Evolutionary conservation across 2,797 vertebrate genomes (phyloP), one percentile per base, ranked within the genome.

Genomic region (Enteromius trimaculatus): DNA sequence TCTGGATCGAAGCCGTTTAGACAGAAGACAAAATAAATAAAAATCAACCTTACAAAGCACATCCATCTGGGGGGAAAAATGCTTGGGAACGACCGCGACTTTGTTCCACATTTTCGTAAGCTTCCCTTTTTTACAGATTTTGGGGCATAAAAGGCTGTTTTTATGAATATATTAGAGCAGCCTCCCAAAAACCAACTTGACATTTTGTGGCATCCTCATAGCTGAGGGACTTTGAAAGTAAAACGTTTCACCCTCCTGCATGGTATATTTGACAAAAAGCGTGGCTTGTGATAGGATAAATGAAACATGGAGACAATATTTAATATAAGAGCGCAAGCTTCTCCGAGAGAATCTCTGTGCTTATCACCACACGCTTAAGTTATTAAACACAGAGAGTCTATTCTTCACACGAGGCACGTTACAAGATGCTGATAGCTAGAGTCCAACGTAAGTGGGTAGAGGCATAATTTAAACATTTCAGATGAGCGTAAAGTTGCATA

Each of bases 61-160:
- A 64, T 26, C 44, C 70, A 81, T 65, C 42, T 64, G 13, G 31
- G 53, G 4, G 2, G 8, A n/a, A 2, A 14, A 29, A 34, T 9
- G 51, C 71, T 76, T 2, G 55, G 39, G 39, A 21, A 62, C n/a
- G 13, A 49, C 70, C 8, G n/a, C 4, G 29, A 72, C 49, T 47
- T 39, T 83, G 87, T 89, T 78, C 88, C 88, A 90, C 89, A 31
- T 51, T 66, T 89, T 89, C 23, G 86, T 90, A 88, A 89, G 37
- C 58, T 64, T 64, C 58, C 75, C n/a, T 31, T 47, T 74, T 74
- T 47, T 16, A 62, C 34, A 78, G 17, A 34, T 31, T 88, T 89
- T 90, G 93, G 91, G 92, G 92, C 90, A 89, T 88, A 88, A 95
- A 62, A 94, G 94, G 94, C 93, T 90, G 90, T 93, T 87, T 90